These are phyloP conservation scores for Notocelia uddmanniana DNA, from an alignment of 2,888 invertebrate genomes.

Conservation along the genomic window DNA sequence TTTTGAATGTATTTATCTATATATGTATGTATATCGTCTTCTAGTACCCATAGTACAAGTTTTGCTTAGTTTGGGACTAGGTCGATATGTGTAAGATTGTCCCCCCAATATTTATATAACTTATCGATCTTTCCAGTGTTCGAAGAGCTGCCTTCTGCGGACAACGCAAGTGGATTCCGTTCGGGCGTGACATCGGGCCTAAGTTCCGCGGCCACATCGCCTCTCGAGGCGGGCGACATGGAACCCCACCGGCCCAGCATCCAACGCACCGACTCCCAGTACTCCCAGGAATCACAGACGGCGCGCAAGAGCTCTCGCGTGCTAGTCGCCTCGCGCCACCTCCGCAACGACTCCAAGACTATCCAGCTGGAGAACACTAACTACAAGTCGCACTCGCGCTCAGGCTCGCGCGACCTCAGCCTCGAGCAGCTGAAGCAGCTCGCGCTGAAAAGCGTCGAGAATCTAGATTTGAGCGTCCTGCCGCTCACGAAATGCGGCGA, in stretches of 20 bases:
- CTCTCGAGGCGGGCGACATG: constrained; percentile 62
- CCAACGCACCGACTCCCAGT: constrained; percentile 78
- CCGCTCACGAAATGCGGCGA: constrained; percentile 72
- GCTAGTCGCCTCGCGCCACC: constrained; percentile 83
- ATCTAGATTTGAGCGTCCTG: constrained; percentile 73
- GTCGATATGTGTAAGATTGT: too few relatives aligned
- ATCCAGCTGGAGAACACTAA: constrained; percentile 50
- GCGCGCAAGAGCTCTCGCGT: constrained; percentile 71
- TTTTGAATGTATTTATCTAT: too few relatives aligned
- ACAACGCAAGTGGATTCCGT: constrained; percentile 81
- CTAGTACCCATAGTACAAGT: too few relatives aligned
- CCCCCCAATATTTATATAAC: background rate
- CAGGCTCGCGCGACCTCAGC: constrained; percentile 80
- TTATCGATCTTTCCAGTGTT: constrained; percentile 85
- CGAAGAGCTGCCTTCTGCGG: constrained; percentile 88
- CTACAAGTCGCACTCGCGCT: constrained; percentile 80
- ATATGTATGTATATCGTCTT: too few relatives aligned
- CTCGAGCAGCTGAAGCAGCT: constrained; percentile 79
- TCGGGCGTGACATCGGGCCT: constrained; percentile 74
- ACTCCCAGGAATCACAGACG: constrained; percentile 70
- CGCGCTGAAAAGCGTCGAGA: constrained; percentile 80
- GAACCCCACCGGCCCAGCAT: constrained; percentile 56
- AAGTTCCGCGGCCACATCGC: constrained; percentile 75
- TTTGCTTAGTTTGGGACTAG: too few relatives aligned
- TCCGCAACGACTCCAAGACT: constrained; percentile 54